phyloP scores from a whole-genome alignment of 2,113 vertebrate genomes.

The Sigmodon hispidus region DNA sequence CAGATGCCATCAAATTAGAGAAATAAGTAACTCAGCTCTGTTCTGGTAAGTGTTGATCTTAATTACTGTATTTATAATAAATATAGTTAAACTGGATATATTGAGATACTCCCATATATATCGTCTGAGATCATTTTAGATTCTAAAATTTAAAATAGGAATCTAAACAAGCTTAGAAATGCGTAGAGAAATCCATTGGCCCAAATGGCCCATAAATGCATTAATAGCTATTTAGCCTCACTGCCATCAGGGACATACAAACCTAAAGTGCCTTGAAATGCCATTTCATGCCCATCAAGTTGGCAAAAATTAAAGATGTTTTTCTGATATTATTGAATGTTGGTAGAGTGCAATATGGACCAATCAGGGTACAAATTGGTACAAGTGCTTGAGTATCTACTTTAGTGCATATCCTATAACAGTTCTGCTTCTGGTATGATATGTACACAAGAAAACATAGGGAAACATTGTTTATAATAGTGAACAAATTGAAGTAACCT shows the following conservation, averaged over 20 bases:
- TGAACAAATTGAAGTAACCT: background rate
- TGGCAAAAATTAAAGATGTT: conserved; percentile 41
- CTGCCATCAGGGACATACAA: conserved; percentile 9
- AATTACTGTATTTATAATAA: conserved; percentile 10
- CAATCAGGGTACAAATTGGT: conserved; percentile 2
- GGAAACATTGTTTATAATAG: background rate
- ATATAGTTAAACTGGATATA: background rate
- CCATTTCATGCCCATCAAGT: conserved; percentile 9
- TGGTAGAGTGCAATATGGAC: background rate
- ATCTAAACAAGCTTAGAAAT: conserved; percentile 35
- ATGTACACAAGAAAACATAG: conserved; percentile 10
- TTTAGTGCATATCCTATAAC: background rate
- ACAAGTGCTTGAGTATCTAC: background rate
- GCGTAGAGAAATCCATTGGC: background rate
- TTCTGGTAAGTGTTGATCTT: background rate
- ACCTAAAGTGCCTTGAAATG: conserved; percentile 40
- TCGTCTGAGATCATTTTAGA: conserved; percentile 37
- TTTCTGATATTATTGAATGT: conserved; percentile 26
- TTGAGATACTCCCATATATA: background rate
- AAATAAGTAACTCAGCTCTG: background rate
- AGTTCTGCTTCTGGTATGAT: background rate
- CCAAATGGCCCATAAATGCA: conserved; percentile 37
- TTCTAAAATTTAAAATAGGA: conserved; percentile 42
- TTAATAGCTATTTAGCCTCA: conserved; percentile 9
- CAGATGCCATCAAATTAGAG: background rate